A percentile compares a stretch with the other conserved stretches of the same genome.
These are phyloP conservation scores for Micronisus gabar DNA, from an alignment of 2,113 vertebrate species.

Conservation along the genomic window DNA sequence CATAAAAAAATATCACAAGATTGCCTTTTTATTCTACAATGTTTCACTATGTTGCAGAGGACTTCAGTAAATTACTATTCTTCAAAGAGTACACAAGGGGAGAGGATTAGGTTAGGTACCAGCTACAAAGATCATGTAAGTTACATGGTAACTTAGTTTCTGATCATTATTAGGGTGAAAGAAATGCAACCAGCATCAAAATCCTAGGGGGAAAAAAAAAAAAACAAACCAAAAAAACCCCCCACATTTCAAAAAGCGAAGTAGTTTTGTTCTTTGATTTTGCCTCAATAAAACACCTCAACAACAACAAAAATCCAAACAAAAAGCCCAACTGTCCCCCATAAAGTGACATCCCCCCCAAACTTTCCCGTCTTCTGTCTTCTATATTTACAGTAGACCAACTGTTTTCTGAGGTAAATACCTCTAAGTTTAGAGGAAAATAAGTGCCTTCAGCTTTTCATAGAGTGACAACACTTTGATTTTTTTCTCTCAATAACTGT, in stretches of 20 bases:
- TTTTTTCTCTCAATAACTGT: not conserved
- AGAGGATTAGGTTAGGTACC: not conserved
- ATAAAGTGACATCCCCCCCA: not conserved
- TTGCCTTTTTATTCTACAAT: not conserved
- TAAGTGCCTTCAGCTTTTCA: not conserved
- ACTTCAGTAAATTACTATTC: not conserved
- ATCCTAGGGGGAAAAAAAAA: not conserved
- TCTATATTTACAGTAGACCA: not conserved
- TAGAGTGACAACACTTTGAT: not conserved
- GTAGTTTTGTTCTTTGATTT: not conserved
- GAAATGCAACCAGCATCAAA: not conserved
- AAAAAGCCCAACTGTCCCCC: not conserved
- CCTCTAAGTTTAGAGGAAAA: not conserved
- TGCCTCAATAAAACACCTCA: not conserved
- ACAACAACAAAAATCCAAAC: not conserved
- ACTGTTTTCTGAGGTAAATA: not conserved
- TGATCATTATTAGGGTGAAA: not conserved
- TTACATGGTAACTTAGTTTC: not conserved
- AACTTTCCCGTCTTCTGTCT: not conserved
- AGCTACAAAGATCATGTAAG: not conserved
- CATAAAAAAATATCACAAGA: not conserved
- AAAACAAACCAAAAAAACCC: too few species aligned
- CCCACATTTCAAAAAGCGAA: not conserved
- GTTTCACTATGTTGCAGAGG: not conserved
- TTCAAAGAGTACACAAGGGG: not conserved